Evolutionary conservation across 2,113 vertebrate genomes (phyloP).

Genomic region (Bufo bufo): DNA sequence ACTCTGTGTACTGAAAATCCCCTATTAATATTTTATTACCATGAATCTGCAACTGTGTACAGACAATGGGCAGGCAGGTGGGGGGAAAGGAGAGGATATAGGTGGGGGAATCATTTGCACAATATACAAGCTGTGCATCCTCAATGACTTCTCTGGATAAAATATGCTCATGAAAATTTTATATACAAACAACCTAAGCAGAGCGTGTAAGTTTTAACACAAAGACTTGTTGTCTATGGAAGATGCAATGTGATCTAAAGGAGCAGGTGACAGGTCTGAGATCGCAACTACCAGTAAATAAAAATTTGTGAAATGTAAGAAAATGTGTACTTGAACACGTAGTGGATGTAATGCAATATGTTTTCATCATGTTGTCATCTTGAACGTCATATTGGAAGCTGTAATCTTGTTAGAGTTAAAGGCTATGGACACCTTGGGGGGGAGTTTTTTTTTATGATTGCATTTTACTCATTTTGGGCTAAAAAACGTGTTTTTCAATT

Average conservation of each 20-base stretch:
- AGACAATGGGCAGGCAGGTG: slow-evolving; percentile 36
- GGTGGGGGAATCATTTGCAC: slow-evolving; percentile 30
- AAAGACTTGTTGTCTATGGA: neutral
- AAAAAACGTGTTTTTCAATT: too few species aligned
- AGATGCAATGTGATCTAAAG: neutral
- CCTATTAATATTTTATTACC: slow-evolving; percentile 56
- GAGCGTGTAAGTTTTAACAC: neutral
- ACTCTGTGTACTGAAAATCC: slow-evolving; percentile 43
- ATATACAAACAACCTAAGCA: neutral
- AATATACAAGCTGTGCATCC: neutral
- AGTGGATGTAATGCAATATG: too few species aligned
- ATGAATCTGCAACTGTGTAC: slow-evolving; percentile 51
- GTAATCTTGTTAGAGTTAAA: too few species aligned
- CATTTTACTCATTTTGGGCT: too few species aligned
- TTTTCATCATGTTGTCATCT: too few species aligned
- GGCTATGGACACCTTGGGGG: too few species aligned
- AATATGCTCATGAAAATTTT: neutral
- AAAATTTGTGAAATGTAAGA: neutral
- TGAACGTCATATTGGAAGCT: too few species aligned
- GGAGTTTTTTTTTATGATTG: too few species aligned
- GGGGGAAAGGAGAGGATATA: slow-evolving; percentile 7
- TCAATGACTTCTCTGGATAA: neutral
- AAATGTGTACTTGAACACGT: neutral
- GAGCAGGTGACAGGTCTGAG: neutral
- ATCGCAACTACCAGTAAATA: neutral